phyloP scores from a whole-genome alignment of 1,140 invertebrate genomes.

The Penaeus japonicus region DNA sequence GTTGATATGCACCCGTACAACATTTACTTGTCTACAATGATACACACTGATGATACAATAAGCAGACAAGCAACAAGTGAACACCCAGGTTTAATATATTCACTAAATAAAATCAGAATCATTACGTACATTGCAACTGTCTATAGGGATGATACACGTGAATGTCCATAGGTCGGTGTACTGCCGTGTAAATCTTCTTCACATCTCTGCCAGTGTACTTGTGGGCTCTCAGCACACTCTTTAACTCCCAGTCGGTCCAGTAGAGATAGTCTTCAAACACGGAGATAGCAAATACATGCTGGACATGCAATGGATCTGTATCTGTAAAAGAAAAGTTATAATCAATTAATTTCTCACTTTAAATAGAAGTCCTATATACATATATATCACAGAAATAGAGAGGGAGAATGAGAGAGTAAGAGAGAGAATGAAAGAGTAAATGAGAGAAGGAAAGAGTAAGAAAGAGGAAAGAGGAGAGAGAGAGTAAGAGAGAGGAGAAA shows the following conservation, averaged over 20 bases:
- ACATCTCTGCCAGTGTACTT: constrained; percentile 75
- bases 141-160: constrained; percentile 76
- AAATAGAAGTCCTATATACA: too few species aligned
- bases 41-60: background rate
- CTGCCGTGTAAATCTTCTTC: constrained; percentile 74
- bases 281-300: constrained; percentile 88
- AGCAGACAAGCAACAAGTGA: background rate
- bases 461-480: background rate
- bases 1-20: too few species aligned
- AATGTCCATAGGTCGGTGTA: constrained; percentile 88
- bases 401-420: background rate
- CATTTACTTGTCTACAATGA: too few species aligned
- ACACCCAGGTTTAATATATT: background rate
- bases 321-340: constrained; percentile 62
- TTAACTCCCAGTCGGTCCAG: constrained; percentile 93
- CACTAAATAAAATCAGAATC: background rate
- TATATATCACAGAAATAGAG: background rate
- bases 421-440: background rate
- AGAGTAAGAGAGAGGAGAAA: background rate
- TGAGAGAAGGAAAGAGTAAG: background rate
- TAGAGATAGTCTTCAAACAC: constrained; percentile 87
- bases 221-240: constrained; percentile 83
- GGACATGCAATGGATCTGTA: constrained; percentile 69
- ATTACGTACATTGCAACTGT: constrained; percentile 63
- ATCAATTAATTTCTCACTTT: too few species aligned